Percentiles rank a stretch among this genome's conserved stretches.
phyloP scores from a whole-genome alignment of 2,797 vertebrate species.

The Girardinus metallicus region DNA sequence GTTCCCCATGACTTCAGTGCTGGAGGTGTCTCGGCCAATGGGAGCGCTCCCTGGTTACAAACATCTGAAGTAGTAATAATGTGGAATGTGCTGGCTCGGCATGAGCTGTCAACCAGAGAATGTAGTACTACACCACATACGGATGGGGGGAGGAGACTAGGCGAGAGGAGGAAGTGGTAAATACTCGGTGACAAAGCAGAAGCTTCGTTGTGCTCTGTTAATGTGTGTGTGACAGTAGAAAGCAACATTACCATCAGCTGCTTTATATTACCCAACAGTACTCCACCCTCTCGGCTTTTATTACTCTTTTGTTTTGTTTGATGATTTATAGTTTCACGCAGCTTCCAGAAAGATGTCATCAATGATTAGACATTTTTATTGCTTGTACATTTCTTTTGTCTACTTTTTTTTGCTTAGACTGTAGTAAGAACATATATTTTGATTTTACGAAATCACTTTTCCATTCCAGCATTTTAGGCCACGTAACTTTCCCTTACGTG shows the following conservation, averaged over 20 bases:
- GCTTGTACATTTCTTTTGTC: background rate
- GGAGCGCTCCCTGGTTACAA: constrained; percentile 73
- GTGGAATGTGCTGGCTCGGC: constrained; percentile 84
- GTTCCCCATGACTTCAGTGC: constrained; percentile 66
- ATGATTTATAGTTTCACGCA: background rate
- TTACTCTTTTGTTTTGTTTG: background rate
- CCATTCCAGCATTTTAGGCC: constrained; percentile 24
- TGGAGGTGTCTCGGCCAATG: constrained; percentile 79
- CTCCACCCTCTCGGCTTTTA: constrained; percentile 45
- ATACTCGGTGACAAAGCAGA: constrained; percentile 69
- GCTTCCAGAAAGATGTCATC: background rate
- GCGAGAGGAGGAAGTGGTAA: constrained; percentile 62
- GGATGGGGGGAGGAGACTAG: constrained; percentile 52
- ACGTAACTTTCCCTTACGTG: constrained; percentile 14
- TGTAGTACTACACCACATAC: constrained; percentile 78
- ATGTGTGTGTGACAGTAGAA: constrained; percentile 20
- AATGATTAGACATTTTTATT: background rate
- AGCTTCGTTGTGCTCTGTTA: constrained; percentile 50
- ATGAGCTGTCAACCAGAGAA: constrained; percentile 83
- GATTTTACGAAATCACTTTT: constrained; percentile 10
- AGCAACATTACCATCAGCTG: constrained; percentile 48
- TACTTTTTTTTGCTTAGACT: background rate
- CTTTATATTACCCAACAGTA: constrained; percentile 31
- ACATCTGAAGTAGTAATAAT: constrained; percentile 86
- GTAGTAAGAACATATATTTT: background rate